Conservation (phyloP, 2,888 invertebrate genomes). For the Habroteleia sp. region DNA sequence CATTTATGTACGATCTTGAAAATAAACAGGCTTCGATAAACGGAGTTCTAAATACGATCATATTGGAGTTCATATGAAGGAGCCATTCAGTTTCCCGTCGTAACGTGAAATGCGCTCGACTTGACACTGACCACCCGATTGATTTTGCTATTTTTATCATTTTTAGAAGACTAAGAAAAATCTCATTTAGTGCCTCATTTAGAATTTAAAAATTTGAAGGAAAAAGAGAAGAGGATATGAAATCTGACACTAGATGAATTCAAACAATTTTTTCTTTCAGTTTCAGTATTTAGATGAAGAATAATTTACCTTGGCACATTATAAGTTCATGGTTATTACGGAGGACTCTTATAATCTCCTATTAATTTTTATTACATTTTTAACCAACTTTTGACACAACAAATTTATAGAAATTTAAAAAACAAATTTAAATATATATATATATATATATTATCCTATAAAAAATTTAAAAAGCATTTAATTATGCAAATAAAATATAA, state of each 20-base stretch:
- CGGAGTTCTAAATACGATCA: slow-evolving; percentile 9
- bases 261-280: slow-evolving; percentile 4
- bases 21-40: slow-evolving; percentile 22
- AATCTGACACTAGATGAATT: slow-evolving; percentile 15
- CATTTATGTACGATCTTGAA: slow-evolving; percentile 17
- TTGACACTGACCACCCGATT: slow-evolving; percentile 50
- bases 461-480: no score
- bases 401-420: no score
- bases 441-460: no score
- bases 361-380: no score
- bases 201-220: slow-evolving; percentile 19
- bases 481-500: no score
- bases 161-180: slow-evolving; percentile 34
- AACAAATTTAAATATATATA: no score
- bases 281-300: not conserved
- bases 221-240: not conserved
- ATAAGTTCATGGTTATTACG: no score
- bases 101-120: slow-evolving; percentile 19
- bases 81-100: slow-evolving; percentile 8
- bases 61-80: not conserved
- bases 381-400: no score
- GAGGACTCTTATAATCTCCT: no score
- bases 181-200: slow-evolving; percentile 48
- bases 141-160: slow-evolving; percentile 55
- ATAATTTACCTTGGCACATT: no score